Evolutionary conservation across 2,888 invertebrate species (phyloP), one percentile per base, ranked within the genome.

Genomic region (Fabriciana adippe): DNA sequence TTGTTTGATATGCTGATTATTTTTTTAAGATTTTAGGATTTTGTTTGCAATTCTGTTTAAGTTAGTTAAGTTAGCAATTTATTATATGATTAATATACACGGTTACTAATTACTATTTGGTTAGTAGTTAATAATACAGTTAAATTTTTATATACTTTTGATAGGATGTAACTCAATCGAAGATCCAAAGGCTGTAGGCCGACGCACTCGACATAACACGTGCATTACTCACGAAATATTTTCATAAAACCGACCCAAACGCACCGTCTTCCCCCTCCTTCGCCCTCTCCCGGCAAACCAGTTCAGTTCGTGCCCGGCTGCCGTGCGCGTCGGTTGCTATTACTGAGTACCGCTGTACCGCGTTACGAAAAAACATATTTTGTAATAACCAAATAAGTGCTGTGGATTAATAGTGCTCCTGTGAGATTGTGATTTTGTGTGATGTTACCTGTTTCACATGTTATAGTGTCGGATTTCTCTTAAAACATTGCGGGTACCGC

Each of bases 181-280:
- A 87, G 85, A 85, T 78, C 81, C 82, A 86, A 90, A 90, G 90
- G 85, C 89, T 83, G 35, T 90, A 89, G 91, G 90, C 87, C 91
- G 90, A 87, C 90, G 91, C 90, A 88, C 90, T 90, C 88, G 80
- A 85, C 89, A 92, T 90, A 90, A 89, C 92, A 92, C 91, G 92
- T 92, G 92, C 90, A 92, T 92, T 92, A 92, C 92, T 92, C 92
- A 92, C 92, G 86, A 92, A 92, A 92, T 92, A 92, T 92, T 92
- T 92, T 92, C 92, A 92, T 92, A 92, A 91, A 91, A 88, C 86
- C 90, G 86, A 89, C 85, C 87, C 86, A 84, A 90, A 88, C 91
- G 87, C 87, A 90, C 89, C 90, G 75, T 83, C 84, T 82, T 79
- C 11, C 8, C 35, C 79, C 79, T 50, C 83, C 73, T 65, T 72